Evolutionary conservation across 2,113 vertebrate genomes (phyloP).

Genomic region (Tupaia tana): DNA sequence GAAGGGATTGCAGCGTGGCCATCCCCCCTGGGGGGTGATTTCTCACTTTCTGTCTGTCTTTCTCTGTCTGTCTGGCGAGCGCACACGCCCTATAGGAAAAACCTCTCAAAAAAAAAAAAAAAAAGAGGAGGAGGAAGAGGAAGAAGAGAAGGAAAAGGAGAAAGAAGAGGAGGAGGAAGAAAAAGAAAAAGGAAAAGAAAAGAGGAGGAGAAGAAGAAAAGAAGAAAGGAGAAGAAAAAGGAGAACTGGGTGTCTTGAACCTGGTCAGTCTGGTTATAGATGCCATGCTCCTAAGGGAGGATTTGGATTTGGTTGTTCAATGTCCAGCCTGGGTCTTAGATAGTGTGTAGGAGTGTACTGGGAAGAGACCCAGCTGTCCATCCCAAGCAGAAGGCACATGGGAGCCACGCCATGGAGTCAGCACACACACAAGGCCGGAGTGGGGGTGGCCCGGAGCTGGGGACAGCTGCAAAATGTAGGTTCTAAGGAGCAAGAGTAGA

Average conservation of each 20-base stretch:
- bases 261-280: neutral
- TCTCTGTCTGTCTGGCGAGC: too few relatives aligned
- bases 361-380: neutral
- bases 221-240: too few relatives aligned
- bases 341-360: neutral
- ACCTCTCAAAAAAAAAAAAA: too few relatives aligned
- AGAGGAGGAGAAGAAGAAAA: too few relatives aligned
- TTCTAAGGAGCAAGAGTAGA: neutral
- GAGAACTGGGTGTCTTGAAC: neutral
- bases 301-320: neutral
- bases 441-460: neutral
- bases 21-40: too few relatives aligned
- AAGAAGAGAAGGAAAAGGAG: too few relatives aligned
- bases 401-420: neutral
- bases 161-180: too few relatives aligned
- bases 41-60: too few relatives aligned
- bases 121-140: too few relatives aligned
- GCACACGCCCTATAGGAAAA: too few relatives aligned
- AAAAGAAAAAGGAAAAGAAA: too few relatives aligned
- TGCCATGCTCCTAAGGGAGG: neutral
- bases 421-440: neutral
- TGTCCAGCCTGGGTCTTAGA: slow-evolving; percentile 4
- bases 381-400: neutral
- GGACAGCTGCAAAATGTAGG: neutral
- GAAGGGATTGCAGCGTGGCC: too few relatives aligned